A percentile compares a stretch with the other conserved stretches of the same genome.
Evolutionary conservation across 2,888 invertebrate species (phyloP).

Genomic region (Hesperia comma): DNA sequence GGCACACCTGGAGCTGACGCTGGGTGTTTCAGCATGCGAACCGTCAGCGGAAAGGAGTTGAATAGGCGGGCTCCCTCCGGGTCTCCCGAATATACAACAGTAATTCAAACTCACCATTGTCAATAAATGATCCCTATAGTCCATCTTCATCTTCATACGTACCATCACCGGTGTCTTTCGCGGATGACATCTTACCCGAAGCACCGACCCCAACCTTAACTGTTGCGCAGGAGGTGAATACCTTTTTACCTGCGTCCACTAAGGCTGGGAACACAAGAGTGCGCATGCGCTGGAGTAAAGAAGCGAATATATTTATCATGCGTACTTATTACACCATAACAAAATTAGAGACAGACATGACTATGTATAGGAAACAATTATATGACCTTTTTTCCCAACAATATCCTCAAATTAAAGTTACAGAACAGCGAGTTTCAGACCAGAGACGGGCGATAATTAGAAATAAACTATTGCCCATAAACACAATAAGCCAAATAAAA

Average conservation of each 20-base stretch:
- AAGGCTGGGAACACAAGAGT: conserved; percentile 40
- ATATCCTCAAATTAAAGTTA: conserved; percentile 30
- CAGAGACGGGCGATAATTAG: neutral
- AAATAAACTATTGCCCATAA: neutral
- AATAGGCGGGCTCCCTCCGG: too few relatives aligned
- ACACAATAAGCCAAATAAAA: conserved; percentile 2
- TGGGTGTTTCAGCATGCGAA: too few relatives aligned
- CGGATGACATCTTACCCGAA: neutral
- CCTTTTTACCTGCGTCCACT: conserved; percentile 42
- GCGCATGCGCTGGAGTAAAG: conserved; percentile 31
- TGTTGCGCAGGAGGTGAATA: conserved; percentile 37
- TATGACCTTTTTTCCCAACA: conserved; percentile 23
- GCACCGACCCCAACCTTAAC: neutral
- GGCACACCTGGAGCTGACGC: too few relatives aligned
- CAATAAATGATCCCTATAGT: neutral
- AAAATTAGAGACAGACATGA: conserved; percentile 32
- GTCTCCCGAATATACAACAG: neutral
- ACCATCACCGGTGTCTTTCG: neutral
- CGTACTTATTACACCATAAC: conserved; percentile 29
- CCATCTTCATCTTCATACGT: neutral
- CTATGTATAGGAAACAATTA: conserved; percentile 18
- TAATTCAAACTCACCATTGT: neutral
- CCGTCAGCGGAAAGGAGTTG: too few relatives aligned
- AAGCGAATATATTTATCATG: conserved; percentile 27
- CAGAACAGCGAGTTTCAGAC: conserved; percentile 12